Conservation (phyloP, 2,113 vertebrate genomes). For the Synchiropus splendidus region DNA sequence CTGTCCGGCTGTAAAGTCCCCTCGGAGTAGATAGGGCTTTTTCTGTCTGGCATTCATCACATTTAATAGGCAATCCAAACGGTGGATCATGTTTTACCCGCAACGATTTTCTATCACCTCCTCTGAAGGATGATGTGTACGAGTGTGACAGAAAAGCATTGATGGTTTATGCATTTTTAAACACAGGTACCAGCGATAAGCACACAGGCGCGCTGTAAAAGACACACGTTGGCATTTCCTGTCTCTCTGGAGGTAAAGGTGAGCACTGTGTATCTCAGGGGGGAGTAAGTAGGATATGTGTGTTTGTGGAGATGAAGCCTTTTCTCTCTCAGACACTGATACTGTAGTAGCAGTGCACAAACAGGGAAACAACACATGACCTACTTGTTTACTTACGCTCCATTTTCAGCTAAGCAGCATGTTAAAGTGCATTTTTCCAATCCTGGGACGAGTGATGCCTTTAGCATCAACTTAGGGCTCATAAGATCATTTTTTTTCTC, state of each 20-base stretch:
- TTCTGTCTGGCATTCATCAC: conserved; percentile 29
- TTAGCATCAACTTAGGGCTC: too few species aligned
- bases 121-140: conserved; percentile 12
- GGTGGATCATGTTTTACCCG: conserved; percentile 30
- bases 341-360: conserved; percentile 10
- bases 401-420: conserved; percentile 14
- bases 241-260: conserved; percentile 43
- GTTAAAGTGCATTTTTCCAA: conserved; percentile 15
- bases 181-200: conserved; percentile 5
- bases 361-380: conserved; percentile 22
- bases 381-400: conserved; percentile 32
- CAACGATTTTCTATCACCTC: conserved; percentile 39
- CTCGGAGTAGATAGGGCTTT: neutral
- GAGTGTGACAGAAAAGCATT: conserved; percentile 27
- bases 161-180: conserved; percentile 35
- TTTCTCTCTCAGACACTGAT: conserved; percentile 23
- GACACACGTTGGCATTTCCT: conserved; percentile 13
- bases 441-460: too few species aligned
- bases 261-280: conserved; percentile 40
- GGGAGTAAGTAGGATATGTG: conserved; percentile 45
- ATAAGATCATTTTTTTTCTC: neutral
- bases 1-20: conserved; percentile 34
- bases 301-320: conserved; percentile 27
- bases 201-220: conserved; percentile 4
- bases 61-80: conserved; percentile 39